Evolutionary conservation across 2,113 vertebrate species (phyloP).

Genomic region (Edolisoma coerulescens): DNA sequence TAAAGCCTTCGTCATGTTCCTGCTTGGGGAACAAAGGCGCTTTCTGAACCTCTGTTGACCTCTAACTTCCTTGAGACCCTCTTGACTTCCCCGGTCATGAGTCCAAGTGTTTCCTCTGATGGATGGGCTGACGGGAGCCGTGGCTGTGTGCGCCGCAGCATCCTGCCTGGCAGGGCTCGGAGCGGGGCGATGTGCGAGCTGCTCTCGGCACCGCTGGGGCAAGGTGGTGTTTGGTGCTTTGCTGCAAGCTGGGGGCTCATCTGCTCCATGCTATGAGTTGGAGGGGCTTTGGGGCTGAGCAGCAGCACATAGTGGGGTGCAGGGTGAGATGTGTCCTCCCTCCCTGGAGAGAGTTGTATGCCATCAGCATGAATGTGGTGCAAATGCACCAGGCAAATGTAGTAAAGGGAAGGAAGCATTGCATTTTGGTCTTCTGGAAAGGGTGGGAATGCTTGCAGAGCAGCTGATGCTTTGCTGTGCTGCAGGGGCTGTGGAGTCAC

Average conservation of each 20-base stretch:
- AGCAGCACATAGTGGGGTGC: rapidly evolving
- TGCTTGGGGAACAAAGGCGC: neutral
- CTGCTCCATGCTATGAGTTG: rapidly evolving
- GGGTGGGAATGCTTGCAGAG: neutral
- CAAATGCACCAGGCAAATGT: neutral
- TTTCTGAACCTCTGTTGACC: slow-evolving; percentile 50
- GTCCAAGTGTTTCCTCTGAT: neutral
- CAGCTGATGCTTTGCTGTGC: neutral
- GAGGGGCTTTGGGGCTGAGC: neutral
- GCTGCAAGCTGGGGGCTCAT: neutral
- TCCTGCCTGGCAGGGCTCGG: neutral
- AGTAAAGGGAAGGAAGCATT: neutral
- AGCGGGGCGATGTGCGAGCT: rapidly evolving
- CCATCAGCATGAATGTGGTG: neutral
- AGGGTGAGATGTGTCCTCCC: neutral
- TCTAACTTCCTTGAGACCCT: slow-evolving; percentile 30
- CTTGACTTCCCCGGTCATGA: neutral
- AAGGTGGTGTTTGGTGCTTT: neutral
- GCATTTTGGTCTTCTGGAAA: neutral
- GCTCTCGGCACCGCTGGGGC: rapidly evolving
- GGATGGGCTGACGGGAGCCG: neutral
- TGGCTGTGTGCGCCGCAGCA: rapidly evolving
- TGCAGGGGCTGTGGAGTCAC: neutral
- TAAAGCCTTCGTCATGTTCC: neutral
- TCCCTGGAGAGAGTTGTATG: neutral